These are phyloP conservation scores for Trematocara nigrifrons DNA, from an alignment of 2,113 vertebrate genomes.

Conservation along the genomic window DNA sequence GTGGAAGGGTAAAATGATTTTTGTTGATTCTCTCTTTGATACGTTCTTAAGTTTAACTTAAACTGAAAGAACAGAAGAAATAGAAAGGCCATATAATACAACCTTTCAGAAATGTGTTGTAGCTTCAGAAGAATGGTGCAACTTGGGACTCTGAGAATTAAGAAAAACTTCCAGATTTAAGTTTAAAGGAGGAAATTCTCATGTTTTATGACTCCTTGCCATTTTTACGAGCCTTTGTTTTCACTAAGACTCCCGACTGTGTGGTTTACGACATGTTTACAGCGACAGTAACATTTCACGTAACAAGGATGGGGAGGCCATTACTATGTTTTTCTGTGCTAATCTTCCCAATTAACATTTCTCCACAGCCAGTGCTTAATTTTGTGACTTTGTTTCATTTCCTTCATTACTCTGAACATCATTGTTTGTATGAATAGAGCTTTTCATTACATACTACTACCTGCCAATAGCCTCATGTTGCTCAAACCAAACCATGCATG, in stretches of 20 bases:
- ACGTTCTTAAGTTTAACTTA: background rate
- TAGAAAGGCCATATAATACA: background rate
- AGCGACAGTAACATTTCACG: background rate
- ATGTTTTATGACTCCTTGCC: background rate
- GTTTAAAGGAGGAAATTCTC: background rate
- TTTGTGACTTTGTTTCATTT: background rate
- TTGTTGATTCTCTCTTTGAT: background rate
- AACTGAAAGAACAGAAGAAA: background rate
- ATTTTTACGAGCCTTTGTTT: slow-evolving; percentile 14
- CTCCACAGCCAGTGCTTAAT: background rate
- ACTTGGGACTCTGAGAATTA: background rate
- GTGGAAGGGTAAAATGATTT: background rate
- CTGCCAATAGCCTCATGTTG: background rate
- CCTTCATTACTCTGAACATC: background rate
- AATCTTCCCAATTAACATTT: background rate
- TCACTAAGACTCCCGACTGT: background rate
- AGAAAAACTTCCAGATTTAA: background rate
- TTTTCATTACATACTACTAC: background rate
- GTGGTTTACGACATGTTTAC: background rate
- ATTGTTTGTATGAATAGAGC: background rate
- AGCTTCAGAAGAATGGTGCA: background rate
- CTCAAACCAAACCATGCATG: background rate
- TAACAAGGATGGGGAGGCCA: background rate
- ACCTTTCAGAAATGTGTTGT: background rate
- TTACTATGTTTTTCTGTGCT: background rate